Evolutionary conservation across 1,140 invertebrate genomes (phyloP), one percentile per base, ranked within the genome.

Genomic region (Coenobita brevimanus): DNA sequence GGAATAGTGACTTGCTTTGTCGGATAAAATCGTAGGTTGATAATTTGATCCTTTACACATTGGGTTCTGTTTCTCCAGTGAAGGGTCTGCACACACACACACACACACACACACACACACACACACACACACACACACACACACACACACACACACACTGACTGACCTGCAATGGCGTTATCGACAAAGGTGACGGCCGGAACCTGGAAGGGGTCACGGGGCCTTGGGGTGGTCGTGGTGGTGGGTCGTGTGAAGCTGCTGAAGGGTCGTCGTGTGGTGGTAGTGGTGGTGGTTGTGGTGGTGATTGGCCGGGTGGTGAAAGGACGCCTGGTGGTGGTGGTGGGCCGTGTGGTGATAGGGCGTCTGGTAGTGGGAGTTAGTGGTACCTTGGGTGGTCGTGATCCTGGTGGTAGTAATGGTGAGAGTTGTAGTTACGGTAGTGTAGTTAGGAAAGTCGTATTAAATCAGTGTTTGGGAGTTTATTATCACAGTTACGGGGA

Each of bases 151-250:
- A n/a, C n/a, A n/a, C n/a, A n/a, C n/a, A n/a, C 17, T 3, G 67
- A 27, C 67, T 78, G n/a, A 78, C 75, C 75, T 78, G 21, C 38
- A 50, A 78, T 78, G 50, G 75, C 75, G 41, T 78, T 78, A 43
- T 78, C 46, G n/a, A 78, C 75, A 21, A 46, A 3, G 17, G 38
- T 17, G 38, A 78, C 21, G n/a, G 75, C 38, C 27, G 46, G 17
- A 15, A 38, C n/a, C n/a, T 21, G 21, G 15, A 64, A 24, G 30
- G 83, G 71, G 3, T 60, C 41, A 15, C 43, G 30, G 0, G 73
- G 8, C 8, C 46, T 76, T 13, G n/a, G 10, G 3, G 71, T 85
- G 4, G 67, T 54, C 1, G 67, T 73, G 38, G 82, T 83, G 33
- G 82, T 54, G 43, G 64, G n/a, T 21, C 62, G 15, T 6, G 3